These are phyloP conservation scores for Pteruthius melanotis DNA, from an alignment of 2,113 vertebrate genomes.

Conservation along the genomic window DNA sequence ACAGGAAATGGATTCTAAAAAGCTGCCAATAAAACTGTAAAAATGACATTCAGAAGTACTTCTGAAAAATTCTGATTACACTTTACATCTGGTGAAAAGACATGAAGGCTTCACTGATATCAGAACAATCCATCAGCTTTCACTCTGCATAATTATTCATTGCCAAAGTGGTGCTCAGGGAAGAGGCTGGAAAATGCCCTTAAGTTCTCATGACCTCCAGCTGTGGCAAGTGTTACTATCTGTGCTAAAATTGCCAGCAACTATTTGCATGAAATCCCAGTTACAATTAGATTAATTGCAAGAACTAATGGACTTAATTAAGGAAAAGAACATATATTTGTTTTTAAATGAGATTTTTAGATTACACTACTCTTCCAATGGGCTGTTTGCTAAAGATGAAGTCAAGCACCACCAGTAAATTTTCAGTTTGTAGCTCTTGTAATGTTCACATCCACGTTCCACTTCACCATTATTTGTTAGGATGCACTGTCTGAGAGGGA, in stretches of 20 bases:
- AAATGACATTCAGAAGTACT: constrained; percentile 50
- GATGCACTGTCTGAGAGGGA: neutral
- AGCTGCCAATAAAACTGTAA: constrained; percentile 60
- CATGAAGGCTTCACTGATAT: constrained; percentile 28
- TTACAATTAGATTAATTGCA: neutral
- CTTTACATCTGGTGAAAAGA: constrained; percentile 55
- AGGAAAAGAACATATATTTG: neutral
- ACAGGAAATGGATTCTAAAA: constrained; percentile 59
- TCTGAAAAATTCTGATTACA: constrained; percentile 64
- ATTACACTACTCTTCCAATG: neutral
- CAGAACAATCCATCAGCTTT: constrained; percentile 45
- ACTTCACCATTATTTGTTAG: neutral
- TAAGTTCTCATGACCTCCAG: neutral
- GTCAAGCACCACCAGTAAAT: neutral
- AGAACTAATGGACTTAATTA: neutral
- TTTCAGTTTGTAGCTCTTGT: neutral
- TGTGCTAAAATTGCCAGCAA: neutral
- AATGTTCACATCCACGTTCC: neutral
- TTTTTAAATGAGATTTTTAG: neutral
- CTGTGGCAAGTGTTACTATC: neutral
- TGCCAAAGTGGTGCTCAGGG: neutral
- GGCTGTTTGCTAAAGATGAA: neutral
- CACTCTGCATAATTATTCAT: constrained; percentile 28
- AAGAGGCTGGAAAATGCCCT: constrained; percentile 25
- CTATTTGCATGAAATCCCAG: neutral